Evolutionary conservation across 2,113 vertebrate genomes (phyloP), one percentile per base, ranked within the genome.

Genomic region (Anolis sagrei): DNA sequence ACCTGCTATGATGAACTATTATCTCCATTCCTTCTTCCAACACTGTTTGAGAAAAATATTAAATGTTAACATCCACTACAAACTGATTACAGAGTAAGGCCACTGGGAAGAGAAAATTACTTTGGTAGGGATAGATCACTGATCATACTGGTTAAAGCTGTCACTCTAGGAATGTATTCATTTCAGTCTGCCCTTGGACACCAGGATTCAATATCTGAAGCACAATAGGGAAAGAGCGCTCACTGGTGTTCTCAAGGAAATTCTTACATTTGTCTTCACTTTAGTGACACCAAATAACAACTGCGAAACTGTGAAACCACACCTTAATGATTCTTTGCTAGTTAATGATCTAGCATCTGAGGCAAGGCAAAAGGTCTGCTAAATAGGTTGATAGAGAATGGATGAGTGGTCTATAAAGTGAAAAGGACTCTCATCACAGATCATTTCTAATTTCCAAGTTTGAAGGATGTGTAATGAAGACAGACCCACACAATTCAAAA

Each of bases 21-120:
- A 62, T 36, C 32, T 74, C 51, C 81, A 48, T 74, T 83, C 34
- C 32, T 9, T 69, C 74, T 77, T 84, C 74, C 77, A 51, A 5
- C 44, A 49, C 79, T 69, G 39, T 29, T 8, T 51, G 16, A 11
- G 74, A 69, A 77, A 48, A 39, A 23, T 74, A 58, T 2, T 74
- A 61, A 83, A 76, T 34, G 29, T 61, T 10, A 34, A 76, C 76
- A 19, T 21, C 76, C 8, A n/a, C 49, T 76, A 44, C 75, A 51
- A 39, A 29, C 58, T 34, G 39, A 36, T 51, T 51, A 73, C 82
- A 4, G 5, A 54, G 0, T 1, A 44, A 34, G 51, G 58, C 72
- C 68, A 2, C 9, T 6, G 58, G 9, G 34, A 44, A 51, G 19
- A 25, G 88, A n/a, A 44, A 51, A 68, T 36, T 76, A 44, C 34